Percentiles rank a stretch among this genome's conserved stretches.
These are phyloP conservation scores for Cheumatopsyche charites DNA, from an alignment of 1,140 invertebrate genomes.

Conservation along the genomic window DNA sequence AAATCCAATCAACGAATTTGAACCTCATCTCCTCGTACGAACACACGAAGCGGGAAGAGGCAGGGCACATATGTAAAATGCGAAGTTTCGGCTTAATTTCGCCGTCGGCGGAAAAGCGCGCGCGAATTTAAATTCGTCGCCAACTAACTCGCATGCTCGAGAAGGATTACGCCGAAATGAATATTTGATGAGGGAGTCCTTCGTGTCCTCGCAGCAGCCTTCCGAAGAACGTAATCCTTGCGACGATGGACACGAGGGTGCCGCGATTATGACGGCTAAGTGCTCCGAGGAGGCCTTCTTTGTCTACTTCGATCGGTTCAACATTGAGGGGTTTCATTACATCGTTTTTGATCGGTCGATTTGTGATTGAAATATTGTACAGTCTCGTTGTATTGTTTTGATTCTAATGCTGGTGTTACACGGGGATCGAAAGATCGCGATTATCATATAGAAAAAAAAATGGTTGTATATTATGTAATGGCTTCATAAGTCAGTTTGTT, in stretches of 20 bases:
- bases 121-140: constrained; percentile 41
- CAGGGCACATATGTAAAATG: no score
- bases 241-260: constrained; percentile 7
- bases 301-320: background rate
- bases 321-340: background rate
- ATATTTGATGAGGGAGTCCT: constrained; percentile 29
- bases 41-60: no score
- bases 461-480: no score
- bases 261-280: constrained; percentile 6
- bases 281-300: background rate
- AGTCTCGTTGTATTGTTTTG: no score
- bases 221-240: constrained; percentile 7
- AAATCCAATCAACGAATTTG: no score
- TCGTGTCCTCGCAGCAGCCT: background rate
- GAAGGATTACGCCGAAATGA: constrained; percentile 36
- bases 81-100: constrained; percentile 41
- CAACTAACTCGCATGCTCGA: background rate
- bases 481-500: no score
- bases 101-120: constrained; percentile 19
- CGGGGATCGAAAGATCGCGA: no score
- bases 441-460: no score
- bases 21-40: no score
- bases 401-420: no score
- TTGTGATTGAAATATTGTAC: no score
- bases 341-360: no score